Base-by-base conservation (phyloP, 2,888 invertebrate species). In the Nomada hirtipes region DNA sequence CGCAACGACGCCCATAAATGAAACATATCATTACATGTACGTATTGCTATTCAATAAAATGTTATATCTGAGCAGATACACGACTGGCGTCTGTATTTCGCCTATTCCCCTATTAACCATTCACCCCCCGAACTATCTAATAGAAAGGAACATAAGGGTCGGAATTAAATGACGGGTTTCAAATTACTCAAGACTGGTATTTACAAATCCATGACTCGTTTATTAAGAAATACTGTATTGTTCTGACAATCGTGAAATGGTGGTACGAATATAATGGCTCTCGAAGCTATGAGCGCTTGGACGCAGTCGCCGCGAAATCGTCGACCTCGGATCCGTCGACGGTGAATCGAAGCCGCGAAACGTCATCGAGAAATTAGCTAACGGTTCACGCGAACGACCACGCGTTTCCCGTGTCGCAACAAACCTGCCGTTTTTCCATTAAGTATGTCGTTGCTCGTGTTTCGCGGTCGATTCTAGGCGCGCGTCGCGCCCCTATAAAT, bases 191-290 rank as follows among this genome's bases (percentile, higher is more conserved):
- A 11, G 29, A 23, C 50, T 36, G 20, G 11, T 42, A 36, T 7
- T 2, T 89, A 90, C 83, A 90, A 90, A 90, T 87, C 89, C 88
- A 90, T 89, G 86, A 88, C 80, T 90, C 86, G 82, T 90, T 90
- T 90, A 90, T 90, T 90, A 90, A 89, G 89, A 90, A 90, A 90
- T 90, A 90, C 89, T 89, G 90, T 80, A 88, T 90, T 82, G 84
- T 88, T 88, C 78, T 82, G 87, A 88, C 87, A 85, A 89, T 90
- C 86, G 88, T 85, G 85, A 89, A 90, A 88, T 84, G 83, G 76
- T 89, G 87, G 85, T 90, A 89, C 86, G 89, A 90, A 90, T 89
- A 89, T 87, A 89, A 86, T 84, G 84, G 74, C 79, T 84, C 87
- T 87, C 79, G 75, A 85, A 88, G 88, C 86, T 85, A 77, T 67